phyloP scores from a whole-genome alignment of 2,888 invertebrate species.

The Anaspis maculata region DNA sequence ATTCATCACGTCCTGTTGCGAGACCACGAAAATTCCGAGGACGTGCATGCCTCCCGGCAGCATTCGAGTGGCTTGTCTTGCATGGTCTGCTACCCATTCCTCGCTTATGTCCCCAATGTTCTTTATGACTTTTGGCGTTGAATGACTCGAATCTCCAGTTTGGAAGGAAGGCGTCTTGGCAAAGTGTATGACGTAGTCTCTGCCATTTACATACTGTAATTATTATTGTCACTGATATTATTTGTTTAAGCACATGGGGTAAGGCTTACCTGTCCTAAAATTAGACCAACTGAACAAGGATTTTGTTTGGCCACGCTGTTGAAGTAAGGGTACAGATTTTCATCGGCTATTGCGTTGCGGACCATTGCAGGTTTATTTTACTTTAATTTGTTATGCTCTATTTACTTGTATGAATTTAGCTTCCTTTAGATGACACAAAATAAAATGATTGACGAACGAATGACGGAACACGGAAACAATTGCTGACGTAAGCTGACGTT shows the following conservation, averaged over 20 bases:
- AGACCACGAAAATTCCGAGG: constrained; percentile 71
- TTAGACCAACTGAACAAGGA: constrained; percentile 62
- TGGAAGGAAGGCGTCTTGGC: constrained; percentile 67
- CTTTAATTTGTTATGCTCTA: no score
- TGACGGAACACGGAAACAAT: no score
- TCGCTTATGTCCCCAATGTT: constrained; percentile 53
- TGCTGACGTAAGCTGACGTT: no score
- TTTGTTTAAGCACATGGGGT: constrained; percentile 17
- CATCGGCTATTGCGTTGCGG: constrained; percentile 60
- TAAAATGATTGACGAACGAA: no score
- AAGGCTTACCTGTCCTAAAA: constrained; percentile 65
- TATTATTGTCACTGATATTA: constrained; percentile 12
- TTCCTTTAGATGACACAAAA: no score
- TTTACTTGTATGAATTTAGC: no score
- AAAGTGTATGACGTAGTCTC: constrained; percentile 71
- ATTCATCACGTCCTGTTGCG: constrained; percentile 55
- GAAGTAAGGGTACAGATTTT: constrained; percentile 59
- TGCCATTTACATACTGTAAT: constrained; percentile 52
- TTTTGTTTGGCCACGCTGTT: constrained; percentile 55
- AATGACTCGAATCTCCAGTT: constrained; percentile 8
- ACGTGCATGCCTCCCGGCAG: constrained; percentile 84
- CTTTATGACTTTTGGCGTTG: constrained; percentile 29
- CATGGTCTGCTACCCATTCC: constrained; percentile 69
- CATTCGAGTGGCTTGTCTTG: constrained; percentile 81
- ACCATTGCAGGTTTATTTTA: no score